Conservation (phyloP, 2,888 invertebrate species). For the Disparrhopalites patrizii region DNA sequence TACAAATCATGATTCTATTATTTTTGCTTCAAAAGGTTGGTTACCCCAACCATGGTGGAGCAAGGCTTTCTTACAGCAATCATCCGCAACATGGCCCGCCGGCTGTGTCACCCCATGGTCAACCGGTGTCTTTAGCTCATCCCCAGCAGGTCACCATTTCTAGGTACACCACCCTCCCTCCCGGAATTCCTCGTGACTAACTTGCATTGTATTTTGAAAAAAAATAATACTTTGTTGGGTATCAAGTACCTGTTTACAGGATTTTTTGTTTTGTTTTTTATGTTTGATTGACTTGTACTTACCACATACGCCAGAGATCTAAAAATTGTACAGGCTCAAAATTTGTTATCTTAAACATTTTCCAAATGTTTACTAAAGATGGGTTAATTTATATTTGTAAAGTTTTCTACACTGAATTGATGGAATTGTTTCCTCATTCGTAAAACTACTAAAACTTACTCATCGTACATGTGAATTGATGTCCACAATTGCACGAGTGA, state of each 20-base stretch:
- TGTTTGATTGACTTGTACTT: no score
- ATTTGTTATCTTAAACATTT: no score
- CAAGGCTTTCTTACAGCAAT: conserved; percentile 35
- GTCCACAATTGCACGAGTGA: no score
- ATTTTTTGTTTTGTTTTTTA: no score
- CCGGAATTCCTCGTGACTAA: conserved; percentile 38
- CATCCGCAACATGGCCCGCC: conserved; percentile 31
- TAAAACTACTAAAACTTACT: no score
- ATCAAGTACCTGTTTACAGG: not conserved
- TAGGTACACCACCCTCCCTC: conserved; percentile 36
- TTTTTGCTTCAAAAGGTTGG: conserved; percentile 29
- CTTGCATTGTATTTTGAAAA: not conserved
- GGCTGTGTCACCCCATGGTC: conserved; percentile 13
- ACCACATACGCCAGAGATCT: no score
- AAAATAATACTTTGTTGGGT: not conserved
- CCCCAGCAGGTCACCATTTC: conserved; percentile 34
- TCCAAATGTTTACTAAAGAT: no score
- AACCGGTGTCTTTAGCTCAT: conserved; percentile 29
- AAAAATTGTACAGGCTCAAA: no score
- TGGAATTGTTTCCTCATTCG: no score
- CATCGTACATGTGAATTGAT: no score
- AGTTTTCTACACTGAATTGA: no score
- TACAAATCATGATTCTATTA: not conserved
- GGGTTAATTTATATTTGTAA: no score
- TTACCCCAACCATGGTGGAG: conserved; percentile 34